Conservation (phyloP, 2,797 vertebrate species). For the Limnodromus scolopaceus region DNA sequence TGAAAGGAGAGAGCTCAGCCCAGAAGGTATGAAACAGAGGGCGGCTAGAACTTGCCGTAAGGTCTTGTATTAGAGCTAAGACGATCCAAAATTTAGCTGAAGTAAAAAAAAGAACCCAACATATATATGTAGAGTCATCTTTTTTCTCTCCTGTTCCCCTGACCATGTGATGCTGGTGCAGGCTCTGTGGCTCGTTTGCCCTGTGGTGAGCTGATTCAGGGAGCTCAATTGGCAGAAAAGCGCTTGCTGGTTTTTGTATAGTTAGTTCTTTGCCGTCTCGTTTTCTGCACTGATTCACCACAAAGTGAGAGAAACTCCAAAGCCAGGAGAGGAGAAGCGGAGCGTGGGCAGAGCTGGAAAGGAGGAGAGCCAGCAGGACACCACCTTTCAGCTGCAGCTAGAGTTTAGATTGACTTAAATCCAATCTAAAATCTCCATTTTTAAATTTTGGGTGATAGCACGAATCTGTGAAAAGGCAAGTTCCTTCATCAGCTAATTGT, state of each 20-base stretch:
- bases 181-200: neutral
- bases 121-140: neutral
- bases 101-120: neutral
- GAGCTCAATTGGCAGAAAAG: neutral
- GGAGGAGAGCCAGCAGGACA: neutral
- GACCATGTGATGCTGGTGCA: neutral
- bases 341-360: neutral
- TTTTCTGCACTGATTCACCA: constrained; percentile 48
- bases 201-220: neutral
- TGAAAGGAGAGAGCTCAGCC: neutral
- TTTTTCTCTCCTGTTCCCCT: neutral
- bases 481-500: neutral
- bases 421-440: neutral
- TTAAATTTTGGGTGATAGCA: neutral
- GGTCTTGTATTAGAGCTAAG: neutral
- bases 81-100: neutral
- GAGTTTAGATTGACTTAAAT: neutral
- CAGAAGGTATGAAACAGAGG: neutral
- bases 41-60: neutral
- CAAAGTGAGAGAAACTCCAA: neutral
- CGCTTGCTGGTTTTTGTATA: neutral
- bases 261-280: neutral
- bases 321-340: neutral
- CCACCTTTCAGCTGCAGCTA: neutral
- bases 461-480: neutral